Evolutionary conservation across 2,113 vertebrate genomes (phyloP), one percentile per base, ranked within the genome.

Genomic region (Euleptes europaea): DNA sequence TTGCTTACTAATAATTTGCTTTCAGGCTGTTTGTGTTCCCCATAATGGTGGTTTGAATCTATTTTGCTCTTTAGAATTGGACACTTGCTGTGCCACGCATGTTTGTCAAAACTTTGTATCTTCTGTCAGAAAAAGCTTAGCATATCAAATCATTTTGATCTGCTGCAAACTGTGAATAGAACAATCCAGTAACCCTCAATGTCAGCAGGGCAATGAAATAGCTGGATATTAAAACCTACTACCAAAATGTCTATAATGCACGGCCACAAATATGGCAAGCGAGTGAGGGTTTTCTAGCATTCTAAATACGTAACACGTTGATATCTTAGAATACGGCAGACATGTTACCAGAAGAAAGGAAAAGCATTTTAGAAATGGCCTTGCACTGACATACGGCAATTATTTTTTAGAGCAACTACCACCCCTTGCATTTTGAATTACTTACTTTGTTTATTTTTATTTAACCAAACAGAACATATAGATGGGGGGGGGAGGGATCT

Each of bases 1-100:
- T 97, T 97, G 96, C 96, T 97, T 97, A 96, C 97, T 96, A 97
- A 97, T 98, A 98, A 99, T 97, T 98, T 97, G 98, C 97, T 97
- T 98, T 98, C 97, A 97, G 97, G 96, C 97, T 95, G 96, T 97
- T 98, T 97, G 97, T 97, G 96, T 97, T 97, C 96, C 95, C 96
- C 96, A 96, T 97, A 98, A 98, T 95, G 94, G 96, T 94, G 96
- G 96, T 94, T 98, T 98, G 98, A 97, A 98, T 98, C 98, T 98
- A 98, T 98, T 98, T 98, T 97, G 97, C 98, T 99, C 97, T 97
- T 98, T 97, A 98, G 96, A 97, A 97, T 97, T 96, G 97, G 95
- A 96, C 95, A 96, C 96, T 97, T 95, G 95, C 97, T 97, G 97
- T 96, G 97, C 96, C 95, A 95, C 94, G 96, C 91, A 88, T 93